phyloP scores from a whole-genome alignment of 2,888 invertebrate genomes.

The Callyntrura guangdongensis region DNA sequence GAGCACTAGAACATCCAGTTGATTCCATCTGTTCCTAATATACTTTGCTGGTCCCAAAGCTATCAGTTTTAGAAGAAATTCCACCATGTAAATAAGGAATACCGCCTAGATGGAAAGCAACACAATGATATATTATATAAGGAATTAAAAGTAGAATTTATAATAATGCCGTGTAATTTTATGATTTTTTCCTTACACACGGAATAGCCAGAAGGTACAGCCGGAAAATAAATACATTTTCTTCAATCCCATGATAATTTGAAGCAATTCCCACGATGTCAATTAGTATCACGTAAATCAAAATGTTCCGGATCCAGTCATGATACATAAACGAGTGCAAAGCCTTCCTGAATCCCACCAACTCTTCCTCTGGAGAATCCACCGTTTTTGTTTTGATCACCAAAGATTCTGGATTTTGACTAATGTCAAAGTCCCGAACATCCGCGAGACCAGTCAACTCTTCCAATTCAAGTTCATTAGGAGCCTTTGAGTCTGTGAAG shows the following conservation, averaged over 20 bases:
- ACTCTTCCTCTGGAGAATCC: slow-evolving; percentile 49
- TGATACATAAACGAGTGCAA: slow-evolving; percentile 50
- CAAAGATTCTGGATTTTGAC: slow-evolving; percentile 45
- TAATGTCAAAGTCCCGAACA: slow-evolving; percentile 57
- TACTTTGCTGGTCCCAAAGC: slow-evolving; percentile 67
- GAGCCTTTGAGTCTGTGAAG: slow-evolving; percentile 59
- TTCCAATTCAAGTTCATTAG: slow-evolving; percentile 60
- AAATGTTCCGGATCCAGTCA: slow-evolving; percentile 15
- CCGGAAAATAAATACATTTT: not conserved
- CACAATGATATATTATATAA: not conserved
- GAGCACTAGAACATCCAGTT: slow-evolving; percentile 71
- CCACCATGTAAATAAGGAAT: slow-evolving; percentile 61
- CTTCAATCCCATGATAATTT: slow-evolving; percentile 42
- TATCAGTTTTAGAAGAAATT: slow-evolving; percentile 72
- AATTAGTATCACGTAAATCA: slow-evolving; percentile 50
- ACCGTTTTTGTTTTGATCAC: slow-evolving; percentile 48
- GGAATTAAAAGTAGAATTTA: not conserved
- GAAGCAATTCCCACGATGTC: slow-evolving; percentile 35
- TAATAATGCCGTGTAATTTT: not conserved
- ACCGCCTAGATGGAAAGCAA: slow-evolving; percentile 54
- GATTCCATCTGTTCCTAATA: slow-evolving; percentile 71
- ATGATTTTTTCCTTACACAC: slow-evolving; percentile 12
- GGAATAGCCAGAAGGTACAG: slow-evolving; percentile 46
- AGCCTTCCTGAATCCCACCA: slow-evolving; percentile 61
- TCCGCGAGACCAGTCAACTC: slow-evolving; percentile 58